Evolutionary conservation across 2,113 vertebrate genomes (phyloP).

Genomic region (Lepisosteus osseus): DNA sequence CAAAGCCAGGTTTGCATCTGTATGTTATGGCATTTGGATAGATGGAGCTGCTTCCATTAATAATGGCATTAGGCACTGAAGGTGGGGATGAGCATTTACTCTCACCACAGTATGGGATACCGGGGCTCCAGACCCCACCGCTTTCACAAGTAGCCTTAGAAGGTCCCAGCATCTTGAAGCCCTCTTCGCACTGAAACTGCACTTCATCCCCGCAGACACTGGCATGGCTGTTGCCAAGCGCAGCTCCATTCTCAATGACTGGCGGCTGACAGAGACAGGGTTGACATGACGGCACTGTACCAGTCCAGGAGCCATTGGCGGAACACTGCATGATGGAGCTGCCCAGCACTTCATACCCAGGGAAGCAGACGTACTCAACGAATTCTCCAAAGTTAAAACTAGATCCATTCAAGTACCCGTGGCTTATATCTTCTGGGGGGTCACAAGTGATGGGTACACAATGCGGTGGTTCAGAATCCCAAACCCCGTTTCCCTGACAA

Average conservation of each 20-base stretch:
- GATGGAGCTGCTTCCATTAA: slow-evolving; percentile 66
- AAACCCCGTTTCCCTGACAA: slow-evolving; percentile 79
- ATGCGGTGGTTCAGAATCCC: slow-evolving; percentile 74
- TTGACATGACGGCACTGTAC: slow-evolving; percentile 73
- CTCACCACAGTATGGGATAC: slow-evolving; percentile 76
- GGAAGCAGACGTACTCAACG: slow-evolving; percentile 83
- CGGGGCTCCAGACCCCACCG: slow-evolving; percentile 81
- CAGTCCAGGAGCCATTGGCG: slow-evolving; percentile 80
- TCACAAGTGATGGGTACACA: slow-evolving; percentile 78
- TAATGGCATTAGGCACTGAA: slow-evolving; percentile 70
- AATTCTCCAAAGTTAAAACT: slow-evolving; percentile 74
- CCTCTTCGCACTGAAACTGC: slow-evolving; percentile 75
- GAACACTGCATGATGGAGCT: slow-evolving; percentile 76
- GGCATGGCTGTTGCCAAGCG: slow-evolving; percentile 66
- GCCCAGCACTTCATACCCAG: slow-evolving; percentile 79
- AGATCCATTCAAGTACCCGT: slow-evolving; percentile 84
- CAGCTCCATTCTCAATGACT: slow-evolving; percentile 63
- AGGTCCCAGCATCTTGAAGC: slow-evolving; percentile 80
- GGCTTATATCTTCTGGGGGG: slow-evolving; percentile 84
- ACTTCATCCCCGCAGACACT: slow-evolving; percentile 67
- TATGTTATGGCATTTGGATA: slow-evolving; percentile 77
- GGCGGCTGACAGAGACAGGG: slow-evolving; percentile 76
- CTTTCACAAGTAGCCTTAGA: slow-evolving; percentile 76
- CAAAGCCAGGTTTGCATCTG: slow-evolving; percentile 79
- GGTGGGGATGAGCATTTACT: slow-evolving; percentile 76